Percentiles rank a stretch among this genome's conserved stretches.
phyloP scores from a whole-genome alignment of 2,113 vertebrate genomes.

The Himantopus leucocephalus region DNA sequence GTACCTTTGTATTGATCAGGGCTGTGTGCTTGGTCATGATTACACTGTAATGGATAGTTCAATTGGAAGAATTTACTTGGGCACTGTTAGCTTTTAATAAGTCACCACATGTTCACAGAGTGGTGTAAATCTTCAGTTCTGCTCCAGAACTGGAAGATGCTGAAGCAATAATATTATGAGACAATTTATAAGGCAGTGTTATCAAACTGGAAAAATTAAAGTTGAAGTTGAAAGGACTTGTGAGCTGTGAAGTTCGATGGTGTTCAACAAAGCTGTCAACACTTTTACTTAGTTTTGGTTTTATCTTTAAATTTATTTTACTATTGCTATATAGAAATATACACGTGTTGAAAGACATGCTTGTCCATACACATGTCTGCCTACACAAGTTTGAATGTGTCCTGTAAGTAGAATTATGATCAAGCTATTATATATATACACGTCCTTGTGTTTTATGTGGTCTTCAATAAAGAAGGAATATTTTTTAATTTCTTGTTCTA shows the following conservation, averaged over 20 bases:
- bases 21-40: constrained; percentile 50
- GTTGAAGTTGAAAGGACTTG: background rate
- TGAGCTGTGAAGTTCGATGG: background rate
- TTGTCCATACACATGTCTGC: background rate
- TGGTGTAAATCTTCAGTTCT: background rate
- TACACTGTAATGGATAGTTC: constrained; percentile 59
- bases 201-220: background rate
- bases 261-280: background rate
- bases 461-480: background rate
- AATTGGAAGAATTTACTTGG: constrained; percentile 54
- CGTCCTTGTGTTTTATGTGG: background rate
- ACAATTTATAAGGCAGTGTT: background rate
- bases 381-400: background rate
- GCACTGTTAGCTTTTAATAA: constrained; percentile 21
- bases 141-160: background rate
- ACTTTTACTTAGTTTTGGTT: background rate
- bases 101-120: background rate
- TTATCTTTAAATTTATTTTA: background rate
- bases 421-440: background rate
- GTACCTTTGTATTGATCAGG: constrained; percentile 68
- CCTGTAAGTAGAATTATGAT: background rate
- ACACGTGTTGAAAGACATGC: background rate
- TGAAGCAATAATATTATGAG: background rate
- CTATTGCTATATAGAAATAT: background rate
- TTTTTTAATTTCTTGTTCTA: background rate